These are phyloP conservation scores for Amphimedon queenslandica DNA, from an alignment of 37 sponge, comb jelly and placozoan species.

Conservation along the genomic window DNA sequence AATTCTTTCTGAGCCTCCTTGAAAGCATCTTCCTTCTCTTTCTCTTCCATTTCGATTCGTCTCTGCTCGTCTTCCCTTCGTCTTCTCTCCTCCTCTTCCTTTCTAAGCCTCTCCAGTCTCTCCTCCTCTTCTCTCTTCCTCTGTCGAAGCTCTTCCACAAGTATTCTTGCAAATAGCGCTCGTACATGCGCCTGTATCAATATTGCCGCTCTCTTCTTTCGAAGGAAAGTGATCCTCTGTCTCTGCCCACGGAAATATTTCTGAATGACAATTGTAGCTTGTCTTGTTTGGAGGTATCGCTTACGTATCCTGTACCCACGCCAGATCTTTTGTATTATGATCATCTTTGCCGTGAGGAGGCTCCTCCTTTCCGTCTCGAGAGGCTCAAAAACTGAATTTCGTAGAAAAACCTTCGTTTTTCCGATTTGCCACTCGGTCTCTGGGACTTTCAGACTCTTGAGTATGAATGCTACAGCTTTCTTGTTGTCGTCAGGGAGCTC, in stretches of 20 bases:
- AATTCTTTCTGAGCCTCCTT: conserved; percentile 83
- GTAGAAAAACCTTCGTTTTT: conserved; percentile 85
- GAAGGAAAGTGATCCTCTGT: conserved; percentile 56
- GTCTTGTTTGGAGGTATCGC: conserved; percentile 28
- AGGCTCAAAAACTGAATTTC: conserved; percentile 90
- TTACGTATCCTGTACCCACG: conserved; percentile 55
- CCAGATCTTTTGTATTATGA: conserved; percentile 84
- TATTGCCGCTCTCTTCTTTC: conserved; percentile 67
- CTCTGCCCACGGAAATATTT: conserved; percentile 64
- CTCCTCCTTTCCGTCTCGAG: conserved; percentile 73
- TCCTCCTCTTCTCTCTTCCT: conserved; percentile 68
- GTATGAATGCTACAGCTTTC: conserved; percentile 64
- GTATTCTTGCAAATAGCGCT: conserved; percentile 82
- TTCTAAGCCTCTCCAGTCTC: conserved; percentile 47
- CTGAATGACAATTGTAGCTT: conserved; percentile 63
- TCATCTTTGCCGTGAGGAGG: conserved; percentile 62
- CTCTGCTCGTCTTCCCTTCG: conserved; percentile 15
- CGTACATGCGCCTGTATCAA: conserved; percentile 78
- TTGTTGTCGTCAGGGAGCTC: conserved; percentile 74
- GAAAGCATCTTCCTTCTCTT: conserved; percentile 65
- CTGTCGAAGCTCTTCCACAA: conserved; percentile 66
- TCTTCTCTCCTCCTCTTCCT: conserved; percentile 57
- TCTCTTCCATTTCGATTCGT: conserved; percentile 33
- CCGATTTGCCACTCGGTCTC: conserved; percentile 97
- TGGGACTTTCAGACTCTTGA: conserved; percentile 65